Evolutionary conservation across 2,888 invertebrate genomes (phyloP), one percentile per base, ranked within the genome.

Genomic region (Tanaodytes sp.): DNA sequence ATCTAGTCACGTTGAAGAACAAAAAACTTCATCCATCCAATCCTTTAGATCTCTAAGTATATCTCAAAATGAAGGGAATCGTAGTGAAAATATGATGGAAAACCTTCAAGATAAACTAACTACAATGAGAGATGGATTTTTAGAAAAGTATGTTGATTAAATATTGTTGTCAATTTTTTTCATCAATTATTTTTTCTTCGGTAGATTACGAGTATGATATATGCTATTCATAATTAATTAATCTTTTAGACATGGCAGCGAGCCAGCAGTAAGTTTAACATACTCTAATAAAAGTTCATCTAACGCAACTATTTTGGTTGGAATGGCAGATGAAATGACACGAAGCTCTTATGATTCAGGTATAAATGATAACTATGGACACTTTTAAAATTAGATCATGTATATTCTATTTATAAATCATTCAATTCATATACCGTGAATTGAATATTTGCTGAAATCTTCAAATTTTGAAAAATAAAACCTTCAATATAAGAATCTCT

Each of bases 251-350:
- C 85, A 87, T 79, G 85, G 87, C 31, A 84, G 86, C 39, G 90
- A 90, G 79, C 90, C 90, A 5, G 88, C 90, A 46, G 89, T 91
- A 42, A 88, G 87, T 79, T 82, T 90, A 58, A 87, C 87, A 54
- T 91, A 90, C 79, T 89, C 89, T 12, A 88, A 89, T 75, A 89
- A 89, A 80, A 89, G 90, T 75, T 89, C 89, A 0, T 88, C 89
- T 0, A 89, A 88, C 73, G 89, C 90, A 23, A 88, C 89, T 1
- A 88, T 88, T 73, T 88, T 87, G 55, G 80, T 89, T 71, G 85
- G 86, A 16, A 87, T 87, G 20, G 87, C 85, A 9, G 85, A 87
- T 72, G 85, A 85, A 80, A 76, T 85, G 37, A 84, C 82, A 42
- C 80, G 84, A 15, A 81, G 82, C 48, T 79, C 73, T 75, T 82